phyloP scores from a whole-genome alignment of 2,113 vertebrate genomes.

The Calidris pygmaea region DNA sequence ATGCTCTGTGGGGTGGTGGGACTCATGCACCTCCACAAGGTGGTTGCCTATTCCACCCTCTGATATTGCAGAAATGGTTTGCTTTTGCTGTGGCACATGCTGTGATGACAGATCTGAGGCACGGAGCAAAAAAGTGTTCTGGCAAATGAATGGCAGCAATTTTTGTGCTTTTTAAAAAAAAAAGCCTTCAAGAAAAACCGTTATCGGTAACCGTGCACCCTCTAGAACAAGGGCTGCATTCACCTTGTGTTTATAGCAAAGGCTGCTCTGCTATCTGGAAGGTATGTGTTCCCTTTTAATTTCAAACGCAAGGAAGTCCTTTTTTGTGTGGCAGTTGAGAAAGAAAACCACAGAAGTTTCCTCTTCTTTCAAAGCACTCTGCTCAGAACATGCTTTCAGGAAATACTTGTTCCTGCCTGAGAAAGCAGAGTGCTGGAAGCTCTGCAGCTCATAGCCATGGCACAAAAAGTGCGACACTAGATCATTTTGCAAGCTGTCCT shows the following conservation, averaged over 20 bases:
- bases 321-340: constrained; percentile 21
- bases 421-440: not conserved
- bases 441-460: not conserved
- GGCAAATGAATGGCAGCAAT: not conserved
- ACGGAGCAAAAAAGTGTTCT: accelerated
- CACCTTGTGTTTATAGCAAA: not conserved
- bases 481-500: not conserved
- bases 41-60: not conserved
- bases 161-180: not conserved
- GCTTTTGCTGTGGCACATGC: accelerated
- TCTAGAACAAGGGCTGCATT: constrained; percentile 5
- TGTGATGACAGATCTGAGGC: not conserved
- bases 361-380: not conserved
- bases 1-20: not conserved
- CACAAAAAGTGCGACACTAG: not conserved
- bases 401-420: constrained; percentile 40
- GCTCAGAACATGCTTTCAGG: not conserved
- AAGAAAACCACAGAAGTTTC: constrained; percentile 45
- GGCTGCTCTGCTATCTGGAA: not conserved
- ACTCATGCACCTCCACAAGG: accelerated
- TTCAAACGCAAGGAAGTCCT: constrained; percentile 10
- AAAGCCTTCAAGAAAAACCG: not conserved
- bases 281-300: not conserved
- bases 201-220: accelerated
- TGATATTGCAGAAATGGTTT: not conserved